Conservation (phyloP, 1,140 invertebrate genomes). For the Drosophila rhopaloa region DNA sequence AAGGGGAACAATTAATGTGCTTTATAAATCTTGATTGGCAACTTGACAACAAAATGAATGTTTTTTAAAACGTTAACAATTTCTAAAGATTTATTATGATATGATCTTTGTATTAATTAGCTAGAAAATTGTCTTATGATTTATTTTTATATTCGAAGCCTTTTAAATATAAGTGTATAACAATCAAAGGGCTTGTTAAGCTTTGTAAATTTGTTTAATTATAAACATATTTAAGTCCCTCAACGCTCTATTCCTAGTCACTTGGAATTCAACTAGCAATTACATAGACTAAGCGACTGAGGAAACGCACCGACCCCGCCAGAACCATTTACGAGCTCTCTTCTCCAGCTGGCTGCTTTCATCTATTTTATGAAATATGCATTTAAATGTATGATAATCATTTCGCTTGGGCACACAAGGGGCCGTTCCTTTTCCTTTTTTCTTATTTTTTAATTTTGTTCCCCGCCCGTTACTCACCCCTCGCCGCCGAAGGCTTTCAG, state of each 20-base stretch:
- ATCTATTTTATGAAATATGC: conserved; percentile 78
- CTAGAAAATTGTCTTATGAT: no score
- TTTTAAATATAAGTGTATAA: no score
- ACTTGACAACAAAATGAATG: no score
- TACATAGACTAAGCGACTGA: conserved; percentile 16
- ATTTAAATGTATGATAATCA: conserved; percentile 81
- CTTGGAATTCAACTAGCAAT: background rate
- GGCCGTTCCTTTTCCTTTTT: background rate
- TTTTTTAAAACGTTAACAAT: no score
- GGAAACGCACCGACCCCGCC: background rate
- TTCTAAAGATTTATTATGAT: no score
- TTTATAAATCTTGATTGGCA: no score
- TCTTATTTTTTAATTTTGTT: conserved; percentile 4
- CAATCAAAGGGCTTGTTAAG: background rate
- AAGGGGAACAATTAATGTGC: no score
- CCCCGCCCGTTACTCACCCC: conserved; percentile 87
- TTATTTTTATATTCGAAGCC: no score
- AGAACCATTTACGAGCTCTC: background rate
- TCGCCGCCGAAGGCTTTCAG: conserved; percentile 91
- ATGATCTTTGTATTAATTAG: no score
- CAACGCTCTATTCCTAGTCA: background rate
- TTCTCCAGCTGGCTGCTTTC: conserved; percentile 45
- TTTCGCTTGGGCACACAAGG: conserved; percentile 47
- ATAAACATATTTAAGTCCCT: conserved; percentile 2
- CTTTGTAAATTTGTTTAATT: background rate